Percentiles rank a stretch among this genome's conserved stretches.
Conservation (phyloP, 2,797 vertebrate genomes). For the Gobio occitaniae region DNA sequence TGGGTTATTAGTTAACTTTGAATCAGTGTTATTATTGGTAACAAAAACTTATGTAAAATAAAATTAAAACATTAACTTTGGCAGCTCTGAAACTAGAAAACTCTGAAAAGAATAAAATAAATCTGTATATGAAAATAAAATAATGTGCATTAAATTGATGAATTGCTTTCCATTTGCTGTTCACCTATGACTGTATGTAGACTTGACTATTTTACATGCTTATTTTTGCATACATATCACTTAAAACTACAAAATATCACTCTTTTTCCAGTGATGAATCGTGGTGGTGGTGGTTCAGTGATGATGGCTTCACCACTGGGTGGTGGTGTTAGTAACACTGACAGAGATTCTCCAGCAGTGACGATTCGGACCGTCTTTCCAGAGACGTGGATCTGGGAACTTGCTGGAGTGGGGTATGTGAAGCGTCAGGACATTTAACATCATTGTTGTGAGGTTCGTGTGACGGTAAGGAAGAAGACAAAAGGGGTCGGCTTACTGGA, state of each 20-base stretch:
- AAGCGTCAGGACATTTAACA: background rate
- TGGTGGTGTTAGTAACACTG: accelerated
- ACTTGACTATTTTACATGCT: background rate
- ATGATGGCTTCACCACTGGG: background rate
- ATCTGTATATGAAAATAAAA: background rate
- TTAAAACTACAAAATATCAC: background rate
- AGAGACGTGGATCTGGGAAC: slow-evolving; percentile 79
- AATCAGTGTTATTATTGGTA: background rate
- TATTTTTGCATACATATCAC: background rate
- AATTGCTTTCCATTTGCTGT: background rate
- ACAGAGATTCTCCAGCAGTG: background rate
- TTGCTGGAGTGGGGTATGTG: slow-evolving; percentile 75
- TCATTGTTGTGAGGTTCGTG: background rate
- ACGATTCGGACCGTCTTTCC: slow-evolving; percentile 70
- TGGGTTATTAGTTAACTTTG: background rate
- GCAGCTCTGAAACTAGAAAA: background rate
- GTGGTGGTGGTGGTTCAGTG: background rate
- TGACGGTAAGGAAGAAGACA: no score
- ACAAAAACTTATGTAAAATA: background rate
- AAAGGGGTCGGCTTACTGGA: no score
- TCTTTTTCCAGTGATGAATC: background rate
- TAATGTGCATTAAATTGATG: background rate
- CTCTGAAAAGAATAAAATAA: background rate
- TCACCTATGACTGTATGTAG: background rate
- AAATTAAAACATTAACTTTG: background rate